phyloP scores from a whole-genome alignment of 2,113 vertebrate species.

The Chiloscyllium plagiosum region DNA sequence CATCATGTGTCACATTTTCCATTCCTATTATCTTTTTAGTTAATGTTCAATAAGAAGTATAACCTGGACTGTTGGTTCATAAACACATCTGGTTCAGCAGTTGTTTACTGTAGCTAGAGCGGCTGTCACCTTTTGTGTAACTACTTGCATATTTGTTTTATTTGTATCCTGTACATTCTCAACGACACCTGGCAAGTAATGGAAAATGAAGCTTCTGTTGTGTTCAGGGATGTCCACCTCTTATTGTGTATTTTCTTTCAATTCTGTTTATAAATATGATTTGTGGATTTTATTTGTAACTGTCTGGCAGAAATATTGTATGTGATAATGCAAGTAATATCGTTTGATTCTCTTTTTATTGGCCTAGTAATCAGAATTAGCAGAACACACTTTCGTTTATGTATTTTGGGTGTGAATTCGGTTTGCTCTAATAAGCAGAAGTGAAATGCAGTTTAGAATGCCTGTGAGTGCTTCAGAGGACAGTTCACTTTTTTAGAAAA shows the following conservation, averaged over 20 bases:
- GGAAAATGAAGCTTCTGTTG: conserved; percentile 32
- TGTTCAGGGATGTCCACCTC: conserved; percentile 12
- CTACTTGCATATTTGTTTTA: conserved; percentile 53
- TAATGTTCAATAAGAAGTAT: conserved; percentile 54
- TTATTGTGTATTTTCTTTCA: too few relatives aligned
- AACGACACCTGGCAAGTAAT: conserved; percentile 41
- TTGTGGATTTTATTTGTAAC: background rate
- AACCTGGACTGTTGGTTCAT: conserved; percentile 69
- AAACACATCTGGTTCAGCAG: conserved; percentile 66
- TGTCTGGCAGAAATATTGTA: background rate
- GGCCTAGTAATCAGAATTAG: background rate
- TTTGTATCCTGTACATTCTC: conserved; percentile 61
- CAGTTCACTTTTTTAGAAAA: background rate
- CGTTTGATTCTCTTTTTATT: conserved; percentile 12
- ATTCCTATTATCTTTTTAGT: conserved; percentile 57
- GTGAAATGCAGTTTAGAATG: background rate
- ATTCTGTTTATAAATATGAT: background rate
- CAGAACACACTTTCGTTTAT: background rate
- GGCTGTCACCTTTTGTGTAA: conserved; percentile 57
- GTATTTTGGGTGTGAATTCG: background rate
- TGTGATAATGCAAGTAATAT: background rate
- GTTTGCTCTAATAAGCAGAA: background rate
- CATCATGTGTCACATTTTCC: conserved; percentile 55
- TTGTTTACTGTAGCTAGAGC: conserved; percentile 64
- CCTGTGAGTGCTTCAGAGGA: background rate